Percentiles rank a stretch among this genome's conserved stretches.
phyloP scores from a whole-genome alignment of 2,113 vertebrate genomes.

The Menidia beryllina region DNA sequence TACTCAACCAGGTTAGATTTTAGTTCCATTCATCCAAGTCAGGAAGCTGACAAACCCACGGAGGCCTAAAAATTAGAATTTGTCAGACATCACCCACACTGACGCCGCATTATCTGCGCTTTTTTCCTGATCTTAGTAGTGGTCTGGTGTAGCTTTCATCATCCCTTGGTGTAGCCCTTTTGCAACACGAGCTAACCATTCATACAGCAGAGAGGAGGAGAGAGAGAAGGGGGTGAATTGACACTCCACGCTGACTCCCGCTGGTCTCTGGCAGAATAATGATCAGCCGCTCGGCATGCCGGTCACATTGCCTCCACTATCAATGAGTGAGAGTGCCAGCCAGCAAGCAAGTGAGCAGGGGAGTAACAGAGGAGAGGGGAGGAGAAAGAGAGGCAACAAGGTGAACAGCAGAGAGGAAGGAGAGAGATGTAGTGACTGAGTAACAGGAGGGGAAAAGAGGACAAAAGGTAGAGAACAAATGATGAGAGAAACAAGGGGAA shows the following conservation, averaged over 20 bases:
- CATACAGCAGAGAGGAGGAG: slow-evolving; percentile 17
- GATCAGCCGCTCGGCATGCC: slow-evolving; percentile 73
- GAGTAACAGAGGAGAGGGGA: slow-evolving; percentile 23
- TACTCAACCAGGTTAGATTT: not conserved
- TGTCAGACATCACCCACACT: not conserved
- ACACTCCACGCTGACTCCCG: slow-evolving; percentile 67
- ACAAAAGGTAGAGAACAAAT: slow-evolving; percentile 19
- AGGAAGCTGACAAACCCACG: not conserved
- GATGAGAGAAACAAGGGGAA: slow-evolving; percentile 7
- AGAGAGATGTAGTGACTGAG: not conserved
- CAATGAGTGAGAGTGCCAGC: slow-evolving; percentile 66
- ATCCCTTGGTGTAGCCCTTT: slow-evolving; percentile 3
- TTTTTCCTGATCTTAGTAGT: slow-evolving; percentile 19
- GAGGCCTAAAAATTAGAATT: not conserved
- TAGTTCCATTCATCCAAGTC: not conserved
- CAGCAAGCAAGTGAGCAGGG: slow-evolving; percentile 25
- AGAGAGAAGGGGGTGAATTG: slow-evolving; percentile 54
- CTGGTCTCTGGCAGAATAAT: slow-evolving; percentile 66
- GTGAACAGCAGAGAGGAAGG: slow-evolving; percentile 47
- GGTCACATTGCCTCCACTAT: slow-evolving; percentile 70
- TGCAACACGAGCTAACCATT: slow-evolving; percentile 26
- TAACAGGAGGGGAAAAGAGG: slow-evolving; percentile 20
- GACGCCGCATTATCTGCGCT: slow-evolving; percentile 11
- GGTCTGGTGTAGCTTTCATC: slow-evolving; percentile 36
- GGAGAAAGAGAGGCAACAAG: slow-evolving; percentile 30